Evolutionary conservation across 2,888 invertebrate species (phyloP).

Genomic region (Zaprionus obscuricornis): DNA sequence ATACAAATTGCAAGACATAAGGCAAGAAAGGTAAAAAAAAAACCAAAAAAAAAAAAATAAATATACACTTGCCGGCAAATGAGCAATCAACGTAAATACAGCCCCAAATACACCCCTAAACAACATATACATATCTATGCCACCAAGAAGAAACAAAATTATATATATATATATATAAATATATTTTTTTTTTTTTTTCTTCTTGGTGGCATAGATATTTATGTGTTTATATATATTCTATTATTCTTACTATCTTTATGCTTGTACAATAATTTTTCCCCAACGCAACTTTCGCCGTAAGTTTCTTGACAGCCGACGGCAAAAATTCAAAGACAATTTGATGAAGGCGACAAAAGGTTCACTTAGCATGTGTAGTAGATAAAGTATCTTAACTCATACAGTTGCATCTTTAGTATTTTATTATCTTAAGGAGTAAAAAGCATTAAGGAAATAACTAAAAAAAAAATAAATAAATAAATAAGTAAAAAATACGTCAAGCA

Average conservation of each 20-base stretch:
- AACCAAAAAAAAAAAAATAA: neutral
- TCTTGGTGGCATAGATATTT: too few relatives aligned
- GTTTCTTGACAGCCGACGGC: constrained; percentile 40
- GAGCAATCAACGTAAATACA: neutral
- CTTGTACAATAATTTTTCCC: too few relatives aligned
- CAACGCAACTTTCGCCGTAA: constrained; percentile 41
- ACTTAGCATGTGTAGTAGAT: constrained; percentile 3
- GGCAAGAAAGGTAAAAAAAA: constrained; percentile 2
- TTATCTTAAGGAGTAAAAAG: constrained; percentile 21
- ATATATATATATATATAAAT: too few relatives aligned
- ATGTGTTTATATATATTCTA: too few relatives aligned
- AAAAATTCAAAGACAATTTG: constrained; percentile 12
- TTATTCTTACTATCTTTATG: too few relatives aligned
- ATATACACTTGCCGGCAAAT: too few relatives aligned
- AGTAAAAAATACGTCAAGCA: constrained; percentile 5
- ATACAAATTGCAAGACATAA: constrained; percentile 5
- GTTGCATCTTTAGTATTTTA: neutral
- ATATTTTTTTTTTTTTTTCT: too few relatives aligned
- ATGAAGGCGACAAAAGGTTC: too few relatives aligned
- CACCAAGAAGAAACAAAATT: too few relatives aligned
- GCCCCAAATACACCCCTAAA: neutral
- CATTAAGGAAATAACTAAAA: constrained; percentile 4
- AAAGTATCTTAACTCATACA: constrained; percentile 41
- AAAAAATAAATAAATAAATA: constrained; percentile 11
- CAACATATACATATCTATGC: neutral